Base-by-base conservation (phyloP, 2,797 vertebrate genomes). In the Enteromius radiatus region DNA sequence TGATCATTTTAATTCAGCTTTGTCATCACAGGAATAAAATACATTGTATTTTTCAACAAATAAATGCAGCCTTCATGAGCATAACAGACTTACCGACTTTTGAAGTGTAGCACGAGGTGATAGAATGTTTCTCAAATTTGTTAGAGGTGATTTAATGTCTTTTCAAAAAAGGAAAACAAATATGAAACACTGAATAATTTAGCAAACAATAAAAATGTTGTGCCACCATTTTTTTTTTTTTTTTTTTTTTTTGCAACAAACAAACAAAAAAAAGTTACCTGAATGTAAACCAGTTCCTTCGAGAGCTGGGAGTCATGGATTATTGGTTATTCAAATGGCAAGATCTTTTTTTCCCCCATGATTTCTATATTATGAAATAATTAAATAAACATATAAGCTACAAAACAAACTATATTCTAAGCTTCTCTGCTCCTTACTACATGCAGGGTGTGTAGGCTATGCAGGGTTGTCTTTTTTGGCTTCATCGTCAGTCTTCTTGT, bases 401-500 rank as follows among this genome's bases (percentile, higher is more conserved):
- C 4, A 6, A 21, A 10, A 43, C 1, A 61, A 21, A 1, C 52
- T 69, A 45, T 5, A 78, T 10, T 31, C n/a, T 45, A 36, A 52
- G 41, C 69, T n/a, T 61, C 21, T 83, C 47, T 65, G 54, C 69
- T 17, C 21, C 43, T 26, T 15, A 38, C 68, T 67, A 63, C 15
- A 74, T 31, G 36, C 14, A 2, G 21, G 21, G 1, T 10, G 3
- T 7, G 2, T 11, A 23, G 38, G 11, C 77, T 86, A 89, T n/a
- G 84, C 81, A 36, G 88, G 88, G 54, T 76, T 84, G 4, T 85
- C 84, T 36, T 84, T 82, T 14, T 80, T 69, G 23, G n/a, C 21
- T 54, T 89, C 86, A 4, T 86, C 84, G 4, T 88, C 82, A 0
- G 76, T 80, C 82, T 86, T 88, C 71, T 81, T 87, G 59, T 79